A percentile compares a stretch with the other conserved stretches of the same genome.
phyloP scores from a whole-genome alignment of 2,888 invertebrate species.

The Synergus gifuensis region DNA sequence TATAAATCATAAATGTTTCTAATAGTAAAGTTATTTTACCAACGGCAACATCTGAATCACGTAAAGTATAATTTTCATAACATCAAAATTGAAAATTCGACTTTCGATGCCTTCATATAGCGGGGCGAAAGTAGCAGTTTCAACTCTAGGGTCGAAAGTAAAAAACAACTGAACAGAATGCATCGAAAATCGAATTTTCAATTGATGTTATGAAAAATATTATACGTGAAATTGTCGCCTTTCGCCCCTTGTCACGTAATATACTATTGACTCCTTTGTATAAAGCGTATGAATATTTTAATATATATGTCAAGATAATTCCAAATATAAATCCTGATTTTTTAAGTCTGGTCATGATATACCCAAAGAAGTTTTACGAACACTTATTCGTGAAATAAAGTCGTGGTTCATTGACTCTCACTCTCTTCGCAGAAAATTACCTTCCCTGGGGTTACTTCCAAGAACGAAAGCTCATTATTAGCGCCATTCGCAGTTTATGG shows the following conservation, averaged over 20 bases:
- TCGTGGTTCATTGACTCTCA: neutral
- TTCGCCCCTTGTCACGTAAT: too few relatives aligned
- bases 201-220: too few relatives aligned
- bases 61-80: neutral
- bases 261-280: neutral
- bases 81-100: too few relatives aligned
- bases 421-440: neutral
- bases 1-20: too few relatives aligned
- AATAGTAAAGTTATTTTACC: too few relatives aligned
- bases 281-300: neutral
- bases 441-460: neutral
- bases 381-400: neutral
- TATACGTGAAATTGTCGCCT: too few relatives aligned
- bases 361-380: neutral
- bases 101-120: too few relatives aligned
- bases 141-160: too few relatives aligned
- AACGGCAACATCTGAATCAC: neutral
- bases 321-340: neutral
- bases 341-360: neutral
- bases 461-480: slow-evolving; percentile 23
- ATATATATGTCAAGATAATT: neutral
- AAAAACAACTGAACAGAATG: too few relatives aligned
- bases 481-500: neutral
- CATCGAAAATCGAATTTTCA: too few relatives aligned
- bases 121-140: too few relatives aligned